Percentiles rank a stretch among this genome's conserved stretches.
These are phyloP conservation scores for Strigops habroptila DNA, from an alignment of 2,113 vertebrate genomes.

Conservation along the genomic window DNA sequence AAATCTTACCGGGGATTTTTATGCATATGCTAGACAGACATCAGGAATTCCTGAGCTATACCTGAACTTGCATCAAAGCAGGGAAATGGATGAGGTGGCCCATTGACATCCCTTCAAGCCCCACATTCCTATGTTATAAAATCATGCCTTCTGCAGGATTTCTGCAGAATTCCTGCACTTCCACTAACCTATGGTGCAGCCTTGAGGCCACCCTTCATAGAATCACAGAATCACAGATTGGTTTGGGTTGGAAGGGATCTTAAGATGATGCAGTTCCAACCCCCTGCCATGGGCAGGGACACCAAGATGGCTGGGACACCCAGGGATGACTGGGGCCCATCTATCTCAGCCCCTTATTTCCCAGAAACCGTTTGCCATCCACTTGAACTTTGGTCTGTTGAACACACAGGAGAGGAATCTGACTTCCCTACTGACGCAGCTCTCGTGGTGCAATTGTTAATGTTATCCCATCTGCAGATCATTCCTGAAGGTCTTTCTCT, in stretches of 20 bases:
- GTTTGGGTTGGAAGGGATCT: not conserved
- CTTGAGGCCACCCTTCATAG: not conserved
- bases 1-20: not conserved
- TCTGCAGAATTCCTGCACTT: not conserved
- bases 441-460: not conserved
- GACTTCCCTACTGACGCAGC: not conserved
- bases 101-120: not conserved
- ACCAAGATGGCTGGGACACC: not conserved
- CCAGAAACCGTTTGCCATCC: not conserved
- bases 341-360: not conserved
- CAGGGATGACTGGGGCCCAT: not conserved
- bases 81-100: not conserved
- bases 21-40: not conserved
- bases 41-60: not conserved
- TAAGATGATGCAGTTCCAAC: not conserved
- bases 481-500: not conserved
- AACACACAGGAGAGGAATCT: not conserved
- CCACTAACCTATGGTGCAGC: not conserved
- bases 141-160: not conserved
- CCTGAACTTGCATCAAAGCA: not conserved
- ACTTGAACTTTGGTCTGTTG: not conserved
- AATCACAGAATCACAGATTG: not conserved
- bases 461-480: constrained; percentile 6
- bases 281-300: not conserved
- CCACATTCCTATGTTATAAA: not conserved